Evolutionary conservation across 2,888 invertebrate genomes (phyloP), one percentile per base, ranked within the genome.

Genomic region (Cataglyphis cursor): DNA sequence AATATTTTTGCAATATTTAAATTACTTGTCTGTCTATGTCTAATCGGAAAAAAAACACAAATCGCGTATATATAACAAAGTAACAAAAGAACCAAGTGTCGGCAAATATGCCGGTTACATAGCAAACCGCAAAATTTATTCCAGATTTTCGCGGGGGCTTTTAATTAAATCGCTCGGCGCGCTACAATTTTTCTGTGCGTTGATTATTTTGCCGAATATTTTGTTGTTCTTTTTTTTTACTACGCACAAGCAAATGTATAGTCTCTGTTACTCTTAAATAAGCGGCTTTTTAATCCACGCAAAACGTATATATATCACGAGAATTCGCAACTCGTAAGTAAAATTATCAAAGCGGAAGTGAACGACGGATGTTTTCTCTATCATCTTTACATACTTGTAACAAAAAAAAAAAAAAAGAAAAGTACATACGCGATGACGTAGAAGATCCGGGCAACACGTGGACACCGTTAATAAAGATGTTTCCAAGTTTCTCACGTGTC

Each of bases 401-500:
- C 9, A 24, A 35, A 64, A 31, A 12, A 18, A 12, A 5, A 9
- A n/a, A n/a, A 41, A 38, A n/a, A n/a, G 15, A 5, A 51, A 24
- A 6, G 3, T 10, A 24, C 6, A 28, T 44, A 48, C 57, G 82
- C 48, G 31, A 59, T 28, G 41, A 59, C 44, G 68, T 28, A 48
- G 41, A 72, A 70, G 83, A 83, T 24, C 9, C 31, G 24, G 35
- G 44, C 24, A 61, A 81, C 83, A 68, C 80, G 68, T 70, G 80
- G 57, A 54, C 41, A 24, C 41, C 38, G 64, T 72, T 76, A 64
- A 83, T 85, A 81, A 88, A 85, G 85, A 85, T 76, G 80, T 41
- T 84, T 72, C 64, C 59, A 82, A 78, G 85, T 88, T 89, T 84
- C 83, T 85, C 88, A 84, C 89, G 84, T 82, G 81, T 74, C 84